These are phyloP conservation scores for Eulemur macaco DNA, from an alignment of 2,113 vertebrate species.

Conservation along the genomic window DNA sequence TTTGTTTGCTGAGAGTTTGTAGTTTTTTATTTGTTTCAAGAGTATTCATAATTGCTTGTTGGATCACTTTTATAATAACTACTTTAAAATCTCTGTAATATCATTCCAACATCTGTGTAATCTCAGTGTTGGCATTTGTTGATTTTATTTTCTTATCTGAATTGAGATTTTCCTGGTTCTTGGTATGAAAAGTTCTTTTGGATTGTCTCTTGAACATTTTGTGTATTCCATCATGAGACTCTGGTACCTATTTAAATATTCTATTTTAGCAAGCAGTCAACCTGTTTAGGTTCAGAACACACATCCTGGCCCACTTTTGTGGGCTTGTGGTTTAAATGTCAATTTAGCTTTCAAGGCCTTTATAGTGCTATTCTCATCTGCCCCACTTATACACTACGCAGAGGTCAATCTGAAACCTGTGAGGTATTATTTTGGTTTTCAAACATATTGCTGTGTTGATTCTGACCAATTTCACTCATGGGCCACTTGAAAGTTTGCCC, in stretches of 20 bases:
- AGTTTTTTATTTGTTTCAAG: background rate
- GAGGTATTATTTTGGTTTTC: background rate
- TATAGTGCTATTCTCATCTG: background rate
- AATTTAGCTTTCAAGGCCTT: background rate
- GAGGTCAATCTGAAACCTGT: background rate
- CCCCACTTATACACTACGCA: too few species aligned
- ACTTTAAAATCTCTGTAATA: background rate
- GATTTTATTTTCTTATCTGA: background rate
- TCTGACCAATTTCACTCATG: background rate
- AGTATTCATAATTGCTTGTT: background rate
- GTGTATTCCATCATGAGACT: background rate
- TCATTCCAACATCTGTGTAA: background rate
- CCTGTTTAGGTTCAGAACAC: background rate
- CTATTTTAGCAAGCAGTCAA: background rate
- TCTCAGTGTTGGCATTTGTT: background rate
- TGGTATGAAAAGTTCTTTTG: background rate
- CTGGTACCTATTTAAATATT: background rate
- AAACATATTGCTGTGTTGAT: background rate
- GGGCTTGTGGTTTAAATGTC: background rate
- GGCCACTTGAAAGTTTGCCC: background rate
- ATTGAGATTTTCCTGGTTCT: background rate
- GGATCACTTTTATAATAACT: background rate
- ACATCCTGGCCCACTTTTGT: background rate
- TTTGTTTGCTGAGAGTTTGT: background rate
- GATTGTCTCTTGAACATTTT: background rate